Conservation (phyloP, 2,113 vertebrate genomes). For the Neogale vison region DNA sequence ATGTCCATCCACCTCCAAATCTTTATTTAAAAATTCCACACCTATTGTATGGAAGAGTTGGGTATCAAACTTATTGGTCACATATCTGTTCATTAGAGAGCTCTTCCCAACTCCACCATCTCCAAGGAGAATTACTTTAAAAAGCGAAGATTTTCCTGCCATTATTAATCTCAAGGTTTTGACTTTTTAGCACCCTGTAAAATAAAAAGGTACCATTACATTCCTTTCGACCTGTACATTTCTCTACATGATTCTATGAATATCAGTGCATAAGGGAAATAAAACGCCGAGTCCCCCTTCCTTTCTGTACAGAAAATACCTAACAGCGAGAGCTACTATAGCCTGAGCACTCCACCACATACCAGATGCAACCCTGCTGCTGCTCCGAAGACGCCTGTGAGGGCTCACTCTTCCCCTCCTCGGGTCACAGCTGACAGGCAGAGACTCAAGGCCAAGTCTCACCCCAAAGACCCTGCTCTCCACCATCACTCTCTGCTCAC, state of each 20-base stretch:
- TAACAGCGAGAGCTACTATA: background rate
- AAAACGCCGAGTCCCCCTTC: background rate
- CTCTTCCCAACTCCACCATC: constrained; percentile 98
- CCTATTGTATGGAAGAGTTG: constrained; percentile 98
- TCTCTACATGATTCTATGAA: background rate
- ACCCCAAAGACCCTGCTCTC: background rate
- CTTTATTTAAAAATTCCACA: constrained; percentile 97
- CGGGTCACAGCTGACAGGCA: background rate
- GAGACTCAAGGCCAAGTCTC: background rate
- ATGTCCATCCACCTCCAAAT: constrained; percentile 95
- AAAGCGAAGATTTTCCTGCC: constrained; percentile 93
- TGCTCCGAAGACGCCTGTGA: background rate
- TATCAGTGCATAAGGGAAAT: background rate
- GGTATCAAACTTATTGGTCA: constrained; percentile 96
- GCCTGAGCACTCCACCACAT: background rate
- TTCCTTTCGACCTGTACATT: background rate
- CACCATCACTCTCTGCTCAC: background rate
- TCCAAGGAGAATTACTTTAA: constrained; percentile 97
- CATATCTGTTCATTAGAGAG: constrained; percentile 98
- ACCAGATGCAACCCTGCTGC: background rate
- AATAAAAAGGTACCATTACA: constrained; percentile 61
- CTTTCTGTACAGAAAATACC: background rate
- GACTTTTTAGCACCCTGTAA: constrained; percentile 79
- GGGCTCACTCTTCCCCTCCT: background rate
- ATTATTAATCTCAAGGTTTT: constrained; percentile 81